Conservation (phyloP, 2,113 vertebrate genomes). For the Varanus komodoensis region DNA sequence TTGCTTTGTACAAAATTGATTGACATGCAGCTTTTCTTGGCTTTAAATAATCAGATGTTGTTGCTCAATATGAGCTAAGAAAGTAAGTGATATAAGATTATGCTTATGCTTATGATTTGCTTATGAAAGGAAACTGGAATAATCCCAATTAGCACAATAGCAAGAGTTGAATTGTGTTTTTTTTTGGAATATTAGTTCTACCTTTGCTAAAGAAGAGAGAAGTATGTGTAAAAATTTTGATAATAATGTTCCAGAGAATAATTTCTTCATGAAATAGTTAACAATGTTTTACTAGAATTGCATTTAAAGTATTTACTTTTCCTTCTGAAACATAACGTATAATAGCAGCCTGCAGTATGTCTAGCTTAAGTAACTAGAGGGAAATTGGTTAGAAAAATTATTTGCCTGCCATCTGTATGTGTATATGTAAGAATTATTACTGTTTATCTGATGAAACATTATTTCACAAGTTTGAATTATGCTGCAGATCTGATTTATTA, state of each 20-base stretch:
- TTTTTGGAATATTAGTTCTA: no score
- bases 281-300: no score
- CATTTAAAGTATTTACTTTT: background rate
- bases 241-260: no score
- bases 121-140: background rate
- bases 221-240: no score
- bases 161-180: no score
- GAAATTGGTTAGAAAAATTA: background rate
- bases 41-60: background rate
- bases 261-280: no score
- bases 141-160: background rate
- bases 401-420: no score
- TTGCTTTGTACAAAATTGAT: background rate
- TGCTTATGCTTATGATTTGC: background rate
- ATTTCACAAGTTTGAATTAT: no score
- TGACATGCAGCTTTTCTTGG: background rate
- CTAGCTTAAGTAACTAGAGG: background rate
- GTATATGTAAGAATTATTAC: no score
- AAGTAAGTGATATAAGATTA: background rate
- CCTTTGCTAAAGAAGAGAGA: no score
- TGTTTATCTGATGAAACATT: no score
- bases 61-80: background rate
- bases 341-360: background rate
- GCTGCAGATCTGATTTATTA: no score
- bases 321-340: background rate